Evolutionary conservation across 2,113 vertebrate genomes (phyloP), one percentile per base, ranked within the genome.

Genomic region (Antidorcas marsupialis): DNA sequence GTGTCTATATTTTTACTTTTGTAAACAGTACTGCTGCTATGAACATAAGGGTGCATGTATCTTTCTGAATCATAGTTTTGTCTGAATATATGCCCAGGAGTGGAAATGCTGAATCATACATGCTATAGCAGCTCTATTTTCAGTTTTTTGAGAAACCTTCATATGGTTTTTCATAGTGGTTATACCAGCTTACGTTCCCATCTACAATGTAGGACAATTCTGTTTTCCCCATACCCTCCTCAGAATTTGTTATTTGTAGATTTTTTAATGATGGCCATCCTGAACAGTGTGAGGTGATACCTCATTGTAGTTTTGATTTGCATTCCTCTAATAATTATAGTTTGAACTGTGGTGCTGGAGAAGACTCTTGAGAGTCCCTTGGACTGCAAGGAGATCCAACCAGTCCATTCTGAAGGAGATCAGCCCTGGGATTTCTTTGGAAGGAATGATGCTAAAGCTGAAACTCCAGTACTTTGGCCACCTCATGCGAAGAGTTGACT

Each of bases 91-190:
- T 76, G 25, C 43, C 25, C 6, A 15, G 39, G 23, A 78, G 39
- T 76, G 1, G 39, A 78, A 45, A 45, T 76, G 3, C 25, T 45
- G 1, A 27, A 28, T 78, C 39, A 45, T 28, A 13, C 2, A 39
- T 23, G 10, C 0, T 39, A 76, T 15, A 43, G 23, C 0, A 76
- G 1, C 39, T 45, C 39, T 3, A 25, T 1, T 57, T 19, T 60
- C 28, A 15, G 3, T 45, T 76, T 76, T 45, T 76, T 76, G 23
- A 76, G 25, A 43, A 76, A 45, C 0, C 39, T 76, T 27, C 6
- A 4, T 28, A 76, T 7, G 2, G 23, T 76, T 76, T 45, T 76
- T 1, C 39, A 76, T 28, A 28, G 39, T 45, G 25, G 23, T 27
- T 76, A 43, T 27, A 76, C 39, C 39, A 78, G 6, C 3, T 78